These are phyloP conservation scores for Lacanobia wlatinum DNA, from an alignment of 2,888 invertebrate species.

Conservation along the genomic window DNA sequence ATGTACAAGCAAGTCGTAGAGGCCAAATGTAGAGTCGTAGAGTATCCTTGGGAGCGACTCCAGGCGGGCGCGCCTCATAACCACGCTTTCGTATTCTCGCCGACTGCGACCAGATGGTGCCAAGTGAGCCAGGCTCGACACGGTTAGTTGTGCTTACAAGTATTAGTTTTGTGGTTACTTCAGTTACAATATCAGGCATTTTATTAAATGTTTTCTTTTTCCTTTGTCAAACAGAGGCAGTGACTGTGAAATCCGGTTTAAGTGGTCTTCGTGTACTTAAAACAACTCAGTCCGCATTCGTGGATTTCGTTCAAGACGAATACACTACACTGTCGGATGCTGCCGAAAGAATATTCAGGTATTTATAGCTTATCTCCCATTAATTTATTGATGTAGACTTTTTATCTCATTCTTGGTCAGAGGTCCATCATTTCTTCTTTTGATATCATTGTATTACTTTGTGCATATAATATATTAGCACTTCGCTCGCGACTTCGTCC, in stretches of 20 bases:
- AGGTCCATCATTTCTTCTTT: slow-evolving; percentile 13
- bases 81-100: slow-evolving; percentile 94
- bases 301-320: slow-evolving; percentile 95
- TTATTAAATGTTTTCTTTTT: slow-evolving; percentile 23
- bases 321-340: slow-evolving; percentile 94
- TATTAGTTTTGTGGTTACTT: slow-evolving; percentile 17
- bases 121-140: slow-evolving; percentile 92
- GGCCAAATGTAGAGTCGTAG: slow-evolving; percentile 93
- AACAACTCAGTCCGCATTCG: slow-evolving; percentile 95
- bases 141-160: slow-evolving; percentile 86
- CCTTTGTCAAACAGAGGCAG: slow-evolving; percentile 81
- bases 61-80: slow-evolving; percentile 91
- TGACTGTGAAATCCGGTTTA: slow-evolving; percentile 92
- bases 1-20: slow-evolving; percentile 94
- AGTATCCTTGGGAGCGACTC: slow-evolving; percentile 95
- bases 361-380: background rate
- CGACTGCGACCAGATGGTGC: slow-evolving; percentile 92
- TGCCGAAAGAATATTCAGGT: slow-evolving; percentile 93
- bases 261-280: slow-evolving; percentile 94
- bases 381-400: background rate
- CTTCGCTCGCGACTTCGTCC: no score
- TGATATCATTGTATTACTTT: slow-evolving; percentile 27
- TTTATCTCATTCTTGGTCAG: slow-evolving; percentile 15
- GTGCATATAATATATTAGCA: background rate
- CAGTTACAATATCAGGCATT: slow-evolving; percentile 5